Conservation (phyloP, 2,888 invertebrate species). For the Mythimna lalbum region DNA sequence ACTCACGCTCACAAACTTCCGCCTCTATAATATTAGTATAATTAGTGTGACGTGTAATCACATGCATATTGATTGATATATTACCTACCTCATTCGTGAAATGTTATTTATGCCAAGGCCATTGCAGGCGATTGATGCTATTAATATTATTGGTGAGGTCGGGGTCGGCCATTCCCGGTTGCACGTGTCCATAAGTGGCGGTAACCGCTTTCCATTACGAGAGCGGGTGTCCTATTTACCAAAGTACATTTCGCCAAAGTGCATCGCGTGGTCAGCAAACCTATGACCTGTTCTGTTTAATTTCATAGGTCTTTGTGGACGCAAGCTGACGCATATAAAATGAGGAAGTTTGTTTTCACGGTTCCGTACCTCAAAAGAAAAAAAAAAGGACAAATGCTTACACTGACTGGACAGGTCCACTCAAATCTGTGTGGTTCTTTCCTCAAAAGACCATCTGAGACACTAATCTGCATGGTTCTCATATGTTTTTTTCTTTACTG, state of each 20-base stretch:
- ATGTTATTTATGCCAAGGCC: no score
- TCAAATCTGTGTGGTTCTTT: no score
- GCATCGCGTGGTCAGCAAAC: not conserved
- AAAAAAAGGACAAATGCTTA: no score
- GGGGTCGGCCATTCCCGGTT: not conserved
- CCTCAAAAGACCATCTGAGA: no score
- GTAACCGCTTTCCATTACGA: constrained; percentile 36
- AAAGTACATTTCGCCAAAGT: not conserved
- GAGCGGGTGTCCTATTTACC: not conserved
- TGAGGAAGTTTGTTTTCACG: no score
- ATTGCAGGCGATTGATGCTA: not conserved
- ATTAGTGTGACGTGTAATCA: no score
- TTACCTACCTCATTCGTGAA: not conserved
- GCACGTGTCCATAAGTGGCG: constrained; percentile 13
- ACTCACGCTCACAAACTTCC: no score
- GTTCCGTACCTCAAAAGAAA: no score
- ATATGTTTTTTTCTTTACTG: no score
- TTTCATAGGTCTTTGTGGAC: not conserved
- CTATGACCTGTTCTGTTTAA: not conserved
- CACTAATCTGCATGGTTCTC: no score
- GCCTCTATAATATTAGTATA: no score
- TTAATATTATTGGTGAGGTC: constrained; percentile 7
- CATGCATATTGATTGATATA: not conserved
- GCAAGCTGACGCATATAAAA: not conserved
- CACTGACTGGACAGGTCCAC: no score